These are phyloP conservation scores for Platorchestia sp. DNA, from an alignment of 1,140 invertebrate genomes.

Conservation along the genomic window DNA sequence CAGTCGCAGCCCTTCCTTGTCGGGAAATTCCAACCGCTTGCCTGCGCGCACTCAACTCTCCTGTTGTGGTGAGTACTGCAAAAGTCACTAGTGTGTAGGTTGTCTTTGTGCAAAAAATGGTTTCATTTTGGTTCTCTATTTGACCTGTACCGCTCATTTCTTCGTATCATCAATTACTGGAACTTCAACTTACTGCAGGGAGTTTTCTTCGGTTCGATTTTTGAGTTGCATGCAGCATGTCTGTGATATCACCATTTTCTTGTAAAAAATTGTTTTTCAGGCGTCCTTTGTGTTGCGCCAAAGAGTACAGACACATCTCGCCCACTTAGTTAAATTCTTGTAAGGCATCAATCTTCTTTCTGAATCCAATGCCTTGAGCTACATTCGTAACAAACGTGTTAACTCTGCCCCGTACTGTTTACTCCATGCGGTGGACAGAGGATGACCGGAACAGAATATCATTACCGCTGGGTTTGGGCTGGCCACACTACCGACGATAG, in stretches of 20 bases:
- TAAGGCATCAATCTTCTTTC: background rate
- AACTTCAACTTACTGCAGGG: background rate
- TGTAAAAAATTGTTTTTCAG: background rate
- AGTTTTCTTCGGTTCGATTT: background rate
- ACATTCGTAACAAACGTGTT: background rate
- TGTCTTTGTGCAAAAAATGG: background rate
- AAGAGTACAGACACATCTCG: background rate
- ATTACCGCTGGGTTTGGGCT: background rate
- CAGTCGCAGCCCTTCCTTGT: background rate
- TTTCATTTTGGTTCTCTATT: background rate
- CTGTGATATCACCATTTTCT: background rate
- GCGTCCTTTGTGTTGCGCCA: background rate
- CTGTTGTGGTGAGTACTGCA: constrained; percentile 16
- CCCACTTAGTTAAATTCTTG: background rate
- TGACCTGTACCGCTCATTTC: background rate
- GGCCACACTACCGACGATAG: background rate
- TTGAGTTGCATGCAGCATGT: background rate
- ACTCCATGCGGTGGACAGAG: background rate
- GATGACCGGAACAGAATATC: background rate
- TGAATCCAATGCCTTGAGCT: background rate
- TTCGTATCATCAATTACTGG: background rate
- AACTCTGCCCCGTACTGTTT: background rate
- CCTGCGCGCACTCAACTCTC: background rate
- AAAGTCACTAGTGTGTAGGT: background rate
- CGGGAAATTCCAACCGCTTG: background rate